These are phyloP conservation scores for Sminthopsis crassicaudata DNA, from an alignment of 2,113 vertebrate genomes.

Conservation along the genomic window DNA sequence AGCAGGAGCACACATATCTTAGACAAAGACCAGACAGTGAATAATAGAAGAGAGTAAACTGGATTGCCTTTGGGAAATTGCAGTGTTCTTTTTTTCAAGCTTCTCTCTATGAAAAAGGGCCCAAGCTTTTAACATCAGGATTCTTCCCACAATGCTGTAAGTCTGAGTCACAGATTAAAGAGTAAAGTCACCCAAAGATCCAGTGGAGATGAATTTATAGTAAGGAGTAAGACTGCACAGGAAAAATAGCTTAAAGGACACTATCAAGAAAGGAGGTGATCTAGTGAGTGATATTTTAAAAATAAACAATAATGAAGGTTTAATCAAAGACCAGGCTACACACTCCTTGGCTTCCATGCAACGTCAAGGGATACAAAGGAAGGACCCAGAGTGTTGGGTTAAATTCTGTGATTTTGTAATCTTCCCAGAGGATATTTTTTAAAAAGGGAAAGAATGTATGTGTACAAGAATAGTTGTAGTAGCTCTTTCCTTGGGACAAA, in stretches of 20 bases:
- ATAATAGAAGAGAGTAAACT: not conserved
- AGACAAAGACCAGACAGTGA: not conserved
- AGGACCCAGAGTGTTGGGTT: not conserved
- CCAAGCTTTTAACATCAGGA: not conserved
- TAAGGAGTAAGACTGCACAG: not conserved
- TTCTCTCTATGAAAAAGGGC: not conserved
- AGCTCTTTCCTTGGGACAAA: too few relatives aligned
- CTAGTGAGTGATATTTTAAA: not conserved
- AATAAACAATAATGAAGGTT: not conserved
- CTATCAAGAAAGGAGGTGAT: not conserved
- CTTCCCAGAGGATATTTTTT: too few relatives aligned
- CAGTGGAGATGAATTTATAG: not conserved
- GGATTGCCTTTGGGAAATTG: not conserved
- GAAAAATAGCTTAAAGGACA: not conserved
- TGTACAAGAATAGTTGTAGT: too few relatives aligned
- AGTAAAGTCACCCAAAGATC: not conserved
- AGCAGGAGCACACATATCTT: not conserved
- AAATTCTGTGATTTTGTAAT: not conserved
- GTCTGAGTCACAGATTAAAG: not conserved
- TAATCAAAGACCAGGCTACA: not conserved
- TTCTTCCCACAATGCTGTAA: not conserved
- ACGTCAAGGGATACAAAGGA: not conserved
- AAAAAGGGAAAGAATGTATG: too few relatives aligned
- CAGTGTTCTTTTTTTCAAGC: not conserved
- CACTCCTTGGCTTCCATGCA: not conserved